A percentile compares a stretch with the other conserved stretches of the same genome.
phyloP scores from a whole-genome alignment of 1,140 invertebrate genomes.

The Dysdera silvatica region DNA sequence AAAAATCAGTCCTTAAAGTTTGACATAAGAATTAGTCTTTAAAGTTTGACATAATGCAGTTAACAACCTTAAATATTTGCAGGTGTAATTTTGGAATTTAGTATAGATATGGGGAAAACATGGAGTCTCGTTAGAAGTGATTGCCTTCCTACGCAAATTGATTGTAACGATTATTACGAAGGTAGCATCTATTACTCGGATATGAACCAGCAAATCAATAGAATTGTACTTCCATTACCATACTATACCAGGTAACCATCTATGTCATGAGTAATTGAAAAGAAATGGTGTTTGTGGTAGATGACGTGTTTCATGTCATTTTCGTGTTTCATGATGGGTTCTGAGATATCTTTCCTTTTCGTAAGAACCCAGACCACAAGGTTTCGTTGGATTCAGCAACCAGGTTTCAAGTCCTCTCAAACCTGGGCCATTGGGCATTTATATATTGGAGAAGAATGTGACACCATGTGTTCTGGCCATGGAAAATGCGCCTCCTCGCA shows the following conservation, averaged over 20 bases:
- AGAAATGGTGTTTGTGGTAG: too few species aligned
- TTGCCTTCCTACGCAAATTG: conserved; percentile 43
- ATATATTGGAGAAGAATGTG: conserved; percentile 36
- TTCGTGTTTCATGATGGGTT: too few species aligned
- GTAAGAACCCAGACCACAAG: conserved; percentile 28
- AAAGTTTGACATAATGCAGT: too few species aligned
- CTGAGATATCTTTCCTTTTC: too few species aligned
- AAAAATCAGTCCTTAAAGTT: too few species aligned
- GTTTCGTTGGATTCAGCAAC: conserved; percentile 33
- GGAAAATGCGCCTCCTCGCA: conserved; percentile 33
- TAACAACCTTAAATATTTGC: not conserved
- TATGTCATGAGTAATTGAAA: too few species aligned
- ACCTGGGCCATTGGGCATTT: conserved; percentile 36
- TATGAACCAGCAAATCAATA: conserved; percentile 42
- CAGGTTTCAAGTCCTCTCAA: conserved; percentile 27
- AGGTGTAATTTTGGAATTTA: conserved; percentile 44
- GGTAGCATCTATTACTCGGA: conserved; percentile 42
- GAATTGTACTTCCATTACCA: conserved; percentile 44
- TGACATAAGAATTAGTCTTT: too few species aligned
- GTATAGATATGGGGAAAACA: conserved; percentile 44
- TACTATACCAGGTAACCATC: conserved; percentile 43
- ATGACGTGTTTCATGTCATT: too few species aligned
- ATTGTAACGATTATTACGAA: conserved; percentile 44
- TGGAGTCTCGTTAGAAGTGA: conserved; percentile 45
- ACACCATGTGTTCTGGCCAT: conserved; percentile 32